phyloP scores from a whole-genome alignment of 2,888 invertebrate species.

The Cordylochernes scorpioides region DNA sequence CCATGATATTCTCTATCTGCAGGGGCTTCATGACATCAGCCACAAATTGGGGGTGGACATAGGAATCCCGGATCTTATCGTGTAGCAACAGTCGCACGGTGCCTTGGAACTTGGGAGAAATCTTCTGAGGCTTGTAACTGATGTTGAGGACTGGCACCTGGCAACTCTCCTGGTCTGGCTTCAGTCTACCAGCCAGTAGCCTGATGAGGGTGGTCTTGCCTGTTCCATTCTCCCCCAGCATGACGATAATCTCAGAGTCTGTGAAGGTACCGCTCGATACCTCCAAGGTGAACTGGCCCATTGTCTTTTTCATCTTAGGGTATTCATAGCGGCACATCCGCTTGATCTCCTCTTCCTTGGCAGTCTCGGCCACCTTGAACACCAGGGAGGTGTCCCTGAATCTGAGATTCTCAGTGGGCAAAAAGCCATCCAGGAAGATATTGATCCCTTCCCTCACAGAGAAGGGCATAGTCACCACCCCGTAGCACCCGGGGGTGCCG shows the following conservation, averaged over 20 bases:
- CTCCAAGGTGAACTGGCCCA: conserved; percentile 38
- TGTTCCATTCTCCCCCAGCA: conserved; percentile 87
- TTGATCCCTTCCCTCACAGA: conserved; percentile 98
- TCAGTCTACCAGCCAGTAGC: conserved; percentile 84
- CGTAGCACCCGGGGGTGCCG: conserved; percentile 93
- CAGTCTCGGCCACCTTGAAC: conserved; percentile 94
- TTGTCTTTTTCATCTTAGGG: conserved; percentile 51
- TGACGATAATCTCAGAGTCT: conserved; percentile 92
- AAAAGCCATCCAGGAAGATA: conserved; percentile 95
- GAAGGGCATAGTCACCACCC: conserved; percentile 98
- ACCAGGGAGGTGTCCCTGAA: conserved; percentile 88
- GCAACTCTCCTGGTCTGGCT: conserved; percentile 51
- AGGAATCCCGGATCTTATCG: conserved; percentile 89
- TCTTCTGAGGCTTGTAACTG: conserved; percentile 99
- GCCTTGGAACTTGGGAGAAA: conserved; percentile 85
- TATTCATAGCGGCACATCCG: conserved; percentile 88
- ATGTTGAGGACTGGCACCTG: conserved; percentile 69
- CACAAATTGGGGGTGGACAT: conserved; percentile 85
- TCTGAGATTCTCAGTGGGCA: conserved; percentile 92
- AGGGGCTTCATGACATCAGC: conserved; percentile 97
- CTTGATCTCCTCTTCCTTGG: conserved; percentile 87
- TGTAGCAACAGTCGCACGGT: conserved; percentile 72
- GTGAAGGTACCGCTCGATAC: conserved; percentile 83
- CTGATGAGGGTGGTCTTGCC: conserved; percentile 98
- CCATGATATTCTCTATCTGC: conserved; percentile 85